Percentiles rank a stretch among this genome's conserved stretches.
These are phyloP conservation scores for Drosophila kurseongensis DNA, from an alignment of 1,140 invertebrate species.

Conservation along the genomic window DNA sequence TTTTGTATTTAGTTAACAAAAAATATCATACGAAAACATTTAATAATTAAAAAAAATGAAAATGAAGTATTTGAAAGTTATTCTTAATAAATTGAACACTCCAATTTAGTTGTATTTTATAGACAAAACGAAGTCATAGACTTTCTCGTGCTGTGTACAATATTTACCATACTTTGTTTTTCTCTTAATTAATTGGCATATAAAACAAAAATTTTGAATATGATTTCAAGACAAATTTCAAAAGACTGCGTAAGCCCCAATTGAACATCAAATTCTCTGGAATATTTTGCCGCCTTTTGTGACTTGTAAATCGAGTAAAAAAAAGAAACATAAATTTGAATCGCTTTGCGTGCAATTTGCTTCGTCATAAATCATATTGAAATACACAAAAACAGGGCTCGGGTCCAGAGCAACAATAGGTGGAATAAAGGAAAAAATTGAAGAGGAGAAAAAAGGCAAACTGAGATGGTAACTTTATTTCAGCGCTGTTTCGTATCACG, in stretches of 20 bases:
- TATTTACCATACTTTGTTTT: neutral
- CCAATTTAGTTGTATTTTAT: too few species aligned
- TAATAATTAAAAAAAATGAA: too few species aligned
- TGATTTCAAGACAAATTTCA: neutral
- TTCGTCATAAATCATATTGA: conserved; percentile 78
- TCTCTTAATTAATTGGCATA: neutral
- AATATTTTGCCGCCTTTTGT: conserved; percentile 15
- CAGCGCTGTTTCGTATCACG: conserved; percentile 51
- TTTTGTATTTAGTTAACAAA: too few species aligned
- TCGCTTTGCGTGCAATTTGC: conserved; percentile 73
- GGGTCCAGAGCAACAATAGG: conserved; percentile 20
- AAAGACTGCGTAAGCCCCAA: neutral
- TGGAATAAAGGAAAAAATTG: conserved; percentile 26
- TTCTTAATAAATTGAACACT: too few species aligned
- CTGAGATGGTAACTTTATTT: conserved; percentile 58
- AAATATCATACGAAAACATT: too few species aligned
- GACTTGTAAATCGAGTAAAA: conserved; percentile 18
- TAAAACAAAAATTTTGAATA: neutral
- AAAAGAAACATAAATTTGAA: conserved; percentile 47
- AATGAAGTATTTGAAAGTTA: too few species aligned
- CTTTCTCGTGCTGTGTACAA: neutral
- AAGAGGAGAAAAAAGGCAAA: conserved; percentile 15
- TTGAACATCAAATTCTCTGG: neutral
- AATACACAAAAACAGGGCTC: conserved; percentile 56
- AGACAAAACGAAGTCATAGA: too few species aligned